Conservation (phyloP, 2,797 vertebrate species). For the Myotis daubentonii region DNA sequence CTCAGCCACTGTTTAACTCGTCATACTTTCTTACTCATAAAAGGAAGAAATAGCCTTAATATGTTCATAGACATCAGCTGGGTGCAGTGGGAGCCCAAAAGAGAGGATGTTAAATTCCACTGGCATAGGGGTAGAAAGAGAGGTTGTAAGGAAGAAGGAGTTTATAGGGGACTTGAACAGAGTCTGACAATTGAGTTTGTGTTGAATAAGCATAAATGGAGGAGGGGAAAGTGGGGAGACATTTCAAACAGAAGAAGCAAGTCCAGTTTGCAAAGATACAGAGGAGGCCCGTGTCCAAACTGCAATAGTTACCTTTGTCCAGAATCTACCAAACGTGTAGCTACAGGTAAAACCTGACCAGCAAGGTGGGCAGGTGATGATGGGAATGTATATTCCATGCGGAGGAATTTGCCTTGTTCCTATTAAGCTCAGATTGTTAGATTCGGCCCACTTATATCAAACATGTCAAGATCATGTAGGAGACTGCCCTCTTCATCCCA, state of each 20-base stretch:
- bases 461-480: not conserved
- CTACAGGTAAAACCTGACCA: not conserved
- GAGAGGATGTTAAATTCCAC: not conserved
- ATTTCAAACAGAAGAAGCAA: not conserved
- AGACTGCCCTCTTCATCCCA: not conserved
- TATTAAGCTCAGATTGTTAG: not conserved
- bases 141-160: not conserved
- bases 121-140: not conserved
- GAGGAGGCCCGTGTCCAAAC: not conserved
- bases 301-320: not conserved
- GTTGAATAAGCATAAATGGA: not conserved
- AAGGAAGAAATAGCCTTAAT: not conserved
- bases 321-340: not conserved
- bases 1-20: not conserved
- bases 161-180: not conserved
- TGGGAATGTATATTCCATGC: no score
- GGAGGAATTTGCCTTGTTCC: not conserved
- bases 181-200: not conserved
- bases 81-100: not conserved
- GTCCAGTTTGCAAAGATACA: not conserved
- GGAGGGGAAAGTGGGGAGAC: not conserved
- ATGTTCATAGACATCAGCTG: accelerated
- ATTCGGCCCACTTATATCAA: not conserved
- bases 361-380: not conserved
- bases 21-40: not conserved